Evolutionary conservation across 2,888 invertebrate genomes (phyloP), one percentile per base, ranked within the genome.

Genomic region (Drosophila paranaensis): DNA sequence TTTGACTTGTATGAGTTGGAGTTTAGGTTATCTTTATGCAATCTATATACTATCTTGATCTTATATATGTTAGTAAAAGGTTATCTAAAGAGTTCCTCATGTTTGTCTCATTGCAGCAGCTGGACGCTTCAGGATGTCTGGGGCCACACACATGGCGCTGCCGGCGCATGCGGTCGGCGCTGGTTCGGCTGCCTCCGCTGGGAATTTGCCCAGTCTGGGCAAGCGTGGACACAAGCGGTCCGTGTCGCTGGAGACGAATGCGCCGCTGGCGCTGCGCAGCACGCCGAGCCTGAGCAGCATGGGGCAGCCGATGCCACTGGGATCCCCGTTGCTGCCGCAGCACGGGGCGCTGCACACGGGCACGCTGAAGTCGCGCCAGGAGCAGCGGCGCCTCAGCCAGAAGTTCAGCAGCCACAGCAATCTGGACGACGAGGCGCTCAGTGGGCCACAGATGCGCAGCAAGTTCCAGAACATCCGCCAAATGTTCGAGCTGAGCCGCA

Each of bases 391-490:
- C 5, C 84, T 92, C 30, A 91, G 90, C 71, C 92, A 90, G 70
- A 92, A 92, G 77, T 92, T 91, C 60, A 92, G 92, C 63, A 92
- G 92, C 64, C 90, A 92, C 65, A 92, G 86, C 67, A 93, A 93
- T 71, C 76, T 92, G 64, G 91, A 91, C 43, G 92, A 92, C 45
- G 92, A 92, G 56, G 90, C 88, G 14, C 42, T 69, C 33, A 45
- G 56, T 6, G 55, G 54, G 3, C 79, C 86, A 6, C 91, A 91
- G 57, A 88, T 91, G 66, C 92, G 92, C 48, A 85, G 79, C 62
- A 92, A 92, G 78, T 92, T 92, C 77, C 91, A 92, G 64, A 92
- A 92, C 58, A 91, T 92, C 20, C 89, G 93, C 14, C 93, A 92
- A 85, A 92, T 93, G 92, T 93, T 92, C 60, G 92, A 92, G 82